Base-by-base conservation (phyloP, 1,140 invertebrate genomes). In the Acyrthosiphon pisum region DNA sequence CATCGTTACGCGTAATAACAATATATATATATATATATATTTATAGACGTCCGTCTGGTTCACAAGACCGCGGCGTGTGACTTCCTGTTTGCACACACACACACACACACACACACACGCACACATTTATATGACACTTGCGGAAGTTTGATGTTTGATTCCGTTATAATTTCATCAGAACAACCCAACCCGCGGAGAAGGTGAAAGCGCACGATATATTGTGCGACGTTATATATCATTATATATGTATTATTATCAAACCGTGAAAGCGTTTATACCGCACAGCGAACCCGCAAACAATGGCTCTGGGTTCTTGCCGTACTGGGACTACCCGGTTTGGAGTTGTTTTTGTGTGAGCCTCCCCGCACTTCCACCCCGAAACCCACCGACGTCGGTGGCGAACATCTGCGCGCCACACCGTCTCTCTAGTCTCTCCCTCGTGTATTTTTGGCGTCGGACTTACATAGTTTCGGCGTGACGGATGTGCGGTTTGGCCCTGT, bases 161-260 rank as follows among this genome's bases (percentile, higher is more conserved):
- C 37, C 83, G 83, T 44, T 26, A 76, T 76, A 76, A n/a, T 76
- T 76, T 76, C 60, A 18, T 76, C 14, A 30, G n/a, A 18, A 76
- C 30, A 76, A 76, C 37, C 22, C 37, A 37, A 41, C 81, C 23
- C 76, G 37, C 6, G 23, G 23, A 26, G 83, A 86, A 86, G 83
- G 83, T 86, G 83, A 86, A 86, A 86, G 83, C 23, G n/a, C 60
- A 76, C 14, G 60, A 76, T 76, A 76, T 76, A 76, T 76, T 76
- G 30, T 18, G 30, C 14, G 30, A 20, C 14, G n/a, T 76, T 76
- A n/a, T 76, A 76, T 60, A 60, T 60, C 14, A 35, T 76, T n/a
- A n/a, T 76, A 68, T 56, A 56, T 56, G 22, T 76, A 76, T 76
- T n/a, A 76, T 60, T 60, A 60, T 20, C n/a, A 76, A 76, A 76